Percentiles rank a stretch among this genome's conserved stretches.
phyloP scores from a whole-genome alignment of 2,113 vertebrate species.

The Parus major region DNA sequence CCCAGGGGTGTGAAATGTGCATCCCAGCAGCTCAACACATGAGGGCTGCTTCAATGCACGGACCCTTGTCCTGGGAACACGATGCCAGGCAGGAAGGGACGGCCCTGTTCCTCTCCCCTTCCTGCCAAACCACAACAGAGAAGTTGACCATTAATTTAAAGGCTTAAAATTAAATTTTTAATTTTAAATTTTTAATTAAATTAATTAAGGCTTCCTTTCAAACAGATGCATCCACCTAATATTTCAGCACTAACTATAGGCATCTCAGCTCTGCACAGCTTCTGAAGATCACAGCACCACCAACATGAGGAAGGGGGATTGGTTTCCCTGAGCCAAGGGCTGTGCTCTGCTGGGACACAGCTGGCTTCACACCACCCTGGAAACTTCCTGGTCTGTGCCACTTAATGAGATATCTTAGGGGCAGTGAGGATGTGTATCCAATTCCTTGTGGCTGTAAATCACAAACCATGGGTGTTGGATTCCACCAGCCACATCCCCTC shows the following conservation, averaged over 20 bases:
- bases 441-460: not conserved
- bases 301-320: fast-evolving
- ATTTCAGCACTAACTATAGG: not conserved
- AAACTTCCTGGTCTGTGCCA: not conserved
- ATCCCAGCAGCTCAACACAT: not conserved
- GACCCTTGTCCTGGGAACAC: not conserved
- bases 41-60: not conserved
- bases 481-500: not conserved
- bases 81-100: not conserved
- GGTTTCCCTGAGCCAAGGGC: not conserved
- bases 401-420: not conserved
- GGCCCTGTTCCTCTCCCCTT: not conserved
- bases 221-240: not conserved
- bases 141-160: not conserved
- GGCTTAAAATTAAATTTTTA: not conserved
- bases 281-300: not conserved
- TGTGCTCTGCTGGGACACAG: not conserved
- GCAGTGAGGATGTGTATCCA: fast-evolving
- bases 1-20: fast-evolving
- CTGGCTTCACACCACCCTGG: not conserved
- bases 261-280: not conserved
- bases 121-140: constrained; percentile 18
- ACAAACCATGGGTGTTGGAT: not conserved
- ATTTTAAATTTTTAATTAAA: too few relatives aligned
- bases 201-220: not conserved